phyloP scores from a whole-genome alignment of 2,888 invertebrate genomes.

The Sminthurinus aureus region DNA sequence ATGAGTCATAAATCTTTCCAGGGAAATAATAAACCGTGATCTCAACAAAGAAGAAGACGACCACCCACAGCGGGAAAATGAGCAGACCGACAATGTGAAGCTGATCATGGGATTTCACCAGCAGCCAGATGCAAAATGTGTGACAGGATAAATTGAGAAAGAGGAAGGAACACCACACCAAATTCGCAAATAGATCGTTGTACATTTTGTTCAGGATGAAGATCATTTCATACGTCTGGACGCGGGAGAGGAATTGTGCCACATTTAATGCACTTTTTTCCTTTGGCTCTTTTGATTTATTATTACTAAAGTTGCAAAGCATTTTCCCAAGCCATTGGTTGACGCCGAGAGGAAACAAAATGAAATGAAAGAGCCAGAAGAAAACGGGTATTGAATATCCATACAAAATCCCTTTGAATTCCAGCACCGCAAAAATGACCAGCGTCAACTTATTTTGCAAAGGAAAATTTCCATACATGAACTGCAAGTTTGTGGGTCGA shows the following conservation, averaged over 20 bases:
- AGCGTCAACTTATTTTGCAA: background rate
- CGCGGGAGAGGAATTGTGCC: background rate
- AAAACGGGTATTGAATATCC: too few relatives aligned
- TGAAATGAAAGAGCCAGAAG: background rate
- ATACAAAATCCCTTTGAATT: too few relatives aligned
- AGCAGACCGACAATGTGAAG: background rate
- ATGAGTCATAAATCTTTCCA: background rate
- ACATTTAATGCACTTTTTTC: too few relatives aligned
- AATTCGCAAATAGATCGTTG: background rate
- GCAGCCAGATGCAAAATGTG: background rate
- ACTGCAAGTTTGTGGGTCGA: background rate
- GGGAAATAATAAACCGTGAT: background rate
- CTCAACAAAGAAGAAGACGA: background rate
- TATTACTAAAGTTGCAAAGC: background rate
- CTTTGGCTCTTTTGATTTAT: background rate
- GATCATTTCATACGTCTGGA: background rate
- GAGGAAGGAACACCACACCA: background rate
- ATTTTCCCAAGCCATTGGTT: background rate
- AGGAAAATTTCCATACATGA: background rate
- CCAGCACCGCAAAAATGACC: background rate
- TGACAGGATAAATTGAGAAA: background rate
- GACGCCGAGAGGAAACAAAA: background rate
- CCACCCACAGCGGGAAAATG: background rate
- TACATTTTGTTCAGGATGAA: background rate
- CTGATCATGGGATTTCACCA: background rate